These are phyloP conservation scores for Mactra quadrangularis DNA, from an alignment of 1,140 invertebrate genomes.

Conservation along the genomic window DNA sequence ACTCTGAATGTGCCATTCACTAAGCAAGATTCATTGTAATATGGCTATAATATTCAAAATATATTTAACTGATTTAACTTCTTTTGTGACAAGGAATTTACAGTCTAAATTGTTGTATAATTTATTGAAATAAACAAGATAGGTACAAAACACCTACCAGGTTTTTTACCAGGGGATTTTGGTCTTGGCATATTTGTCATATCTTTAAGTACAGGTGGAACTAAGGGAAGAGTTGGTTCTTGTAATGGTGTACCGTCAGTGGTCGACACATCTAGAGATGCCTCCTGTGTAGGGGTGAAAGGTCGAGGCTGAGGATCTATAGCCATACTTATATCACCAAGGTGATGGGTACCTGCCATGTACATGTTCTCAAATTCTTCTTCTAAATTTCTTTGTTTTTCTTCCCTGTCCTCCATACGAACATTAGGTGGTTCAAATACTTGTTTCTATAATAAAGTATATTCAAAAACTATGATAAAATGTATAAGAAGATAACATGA, in stretches of 20 bases:
- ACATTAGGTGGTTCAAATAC: constrained; percentile 81
- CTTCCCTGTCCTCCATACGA: constrained; percentile 77
- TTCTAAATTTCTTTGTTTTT: constrained; percentile 80
- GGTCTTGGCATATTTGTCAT: constrained; percentile 71
- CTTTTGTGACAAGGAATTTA: too few relatives aligned
- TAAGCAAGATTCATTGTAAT: too few relatives aligned
- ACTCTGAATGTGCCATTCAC: too few relatives aligned
- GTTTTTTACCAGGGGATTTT: constrained; percentile 66
- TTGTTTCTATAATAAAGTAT: constrained; percentile 79
- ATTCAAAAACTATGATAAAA: too few relatives aligned
- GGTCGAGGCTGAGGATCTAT: constrained; percentile 74
- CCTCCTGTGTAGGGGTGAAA: constrained; percentile 60
- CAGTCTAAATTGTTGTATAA: too few relatives aligned
- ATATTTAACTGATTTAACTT: too few relatives aligned
- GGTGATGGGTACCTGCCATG: constrained; percentile 74
- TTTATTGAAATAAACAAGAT: too few relatives aligned
- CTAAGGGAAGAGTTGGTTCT: constrained; percentile 66
- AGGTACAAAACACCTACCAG: constrained; percentile 60
- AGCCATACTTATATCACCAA: constrained; percentile 74
- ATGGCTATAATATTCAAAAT: too few relatives aligned
- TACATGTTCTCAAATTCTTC: constrained; percentile 81
- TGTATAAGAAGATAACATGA: too few relatives aligned
- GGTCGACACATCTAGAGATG: constrained; percentile 20
- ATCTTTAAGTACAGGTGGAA: constrained; percentile 73
- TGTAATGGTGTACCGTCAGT: constrained; percentile 61